Percentiles rank a stretch among this genome's conserved stretches.
phyloP scores from a whole-genome alignment of 64 coral and sea anemone species.

The Actinia equina region DNA sequence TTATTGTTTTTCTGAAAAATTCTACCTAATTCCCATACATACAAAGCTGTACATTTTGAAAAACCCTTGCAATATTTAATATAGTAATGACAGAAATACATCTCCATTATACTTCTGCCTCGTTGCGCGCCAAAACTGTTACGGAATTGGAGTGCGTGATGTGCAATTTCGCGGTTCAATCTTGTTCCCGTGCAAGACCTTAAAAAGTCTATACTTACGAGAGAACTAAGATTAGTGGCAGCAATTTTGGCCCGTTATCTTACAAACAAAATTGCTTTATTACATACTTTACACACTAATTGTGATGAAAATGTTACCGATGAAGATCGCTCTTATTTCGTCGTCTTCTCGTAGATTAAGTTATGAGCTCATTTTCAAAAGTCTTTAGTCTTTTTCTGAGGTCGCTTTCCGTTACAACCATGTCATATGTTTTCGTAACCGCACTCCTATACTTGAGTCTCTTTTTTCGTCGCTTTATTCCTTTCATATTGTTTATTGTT shows the following conservation, averaged over 20 bases:
- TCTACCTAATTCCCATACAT: background rate
- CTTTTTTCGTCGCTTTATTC: slow-evolving; percentile 6
- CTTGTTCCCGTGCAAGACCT: too few species aligned
- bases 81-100: background rate
- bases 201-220: too few species aligned
- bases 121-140: too few species aligned
- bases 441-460: slow-evolving; percentile 14
- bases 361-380: background rate
- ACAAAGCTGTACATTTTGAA: slow-evolving; percentile 6
- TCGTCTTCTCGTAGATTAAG: background rate
- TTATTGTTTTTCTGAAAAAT: slow-evolving; percentile 7
- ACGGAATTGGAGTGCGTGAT: too few species aligned
- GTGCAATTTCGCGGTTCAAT: too few species aligned
- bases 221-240: too few species aligned
- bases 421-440: background rate
- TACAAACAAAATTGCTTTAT: too few species aligned
- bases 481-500: slow-evolving; percentile 38
- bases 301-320: too few species aligned
- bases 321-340: background rate
- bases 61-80: background rate
- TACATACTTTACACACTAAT: too few species aligned
- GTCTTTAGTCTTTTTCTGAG: background rate
- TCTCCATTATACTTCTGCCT: background rate
- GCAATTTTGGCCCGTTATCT: too few species aligned
- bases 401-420: background rate